phyloP scores from a whole-genome alignment of 2,888 invertebrate genomes.

The Eilema depressum region DNA sequence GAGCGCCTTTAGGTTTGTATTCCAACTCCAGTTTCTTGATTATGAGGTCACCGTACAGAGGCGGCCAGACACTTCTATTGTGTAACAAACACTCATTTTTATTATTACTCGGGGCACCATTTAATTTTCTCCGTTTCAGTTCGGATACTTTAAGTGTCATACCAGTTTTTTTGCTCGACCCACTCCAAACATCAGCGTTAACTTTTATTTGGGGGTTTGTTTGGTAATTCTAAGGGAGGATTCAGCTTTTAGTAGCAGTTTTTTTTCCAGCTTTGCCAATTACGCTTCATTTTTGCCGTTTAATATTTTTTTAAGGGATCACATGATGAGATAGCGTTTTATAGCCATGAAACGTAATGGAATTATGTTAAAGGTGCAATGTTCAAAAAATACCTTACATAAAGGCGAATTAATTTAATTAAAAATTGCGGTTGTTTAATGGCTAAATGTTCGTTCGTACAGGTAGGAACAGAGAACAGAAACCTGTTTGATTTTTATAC shows the following conservation, averaged over 20 bases:
- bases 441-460: neutral
- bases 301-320: constrained; percentile 20
- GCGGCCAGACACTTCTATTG: constrained; percentile 64
- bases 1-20: too few relatives aligned
- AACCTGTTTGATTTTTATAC: neutral
- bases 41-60: constrained; percentile 59
- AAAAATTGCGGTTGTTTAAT: neutral
- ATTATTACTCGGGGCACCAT: constrained; percentile 66
- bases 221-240: constrained; percentile 35
- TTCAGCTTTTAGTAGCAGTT: constrained; percentile 24
- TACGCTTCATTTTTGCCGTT: constrained; percentile 13
- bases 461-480: neutral
- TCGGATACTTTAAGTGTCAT: constrained; percentile 62
- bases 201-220: constrained; percentile 46
- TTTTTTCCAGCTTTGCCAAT: constrained; percentile 20
- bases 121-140: constrained; percentile 71
- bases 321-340: constrained; percentile 15
- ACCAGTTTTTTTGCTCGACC: constrained; percentile 42
- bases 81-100: constrained; percentile 73
- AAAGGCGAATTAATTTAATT: constrained; percentile 2
- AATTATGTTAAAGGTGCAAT: neutral
- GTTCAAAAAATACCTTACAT: constrained; percentile 3
- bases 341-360: constrained; percentile 17
- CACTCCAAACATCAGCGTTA: constrained; percentile 37
- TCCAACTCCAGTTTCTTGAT: constrained; percentile 22